Percentiles rank a stretch among this genome's conserved stretches.
Conservation (phyloP, 2,113 vertebrate genomes). For the Cyanoramphus novaezelandiae region DNA sequence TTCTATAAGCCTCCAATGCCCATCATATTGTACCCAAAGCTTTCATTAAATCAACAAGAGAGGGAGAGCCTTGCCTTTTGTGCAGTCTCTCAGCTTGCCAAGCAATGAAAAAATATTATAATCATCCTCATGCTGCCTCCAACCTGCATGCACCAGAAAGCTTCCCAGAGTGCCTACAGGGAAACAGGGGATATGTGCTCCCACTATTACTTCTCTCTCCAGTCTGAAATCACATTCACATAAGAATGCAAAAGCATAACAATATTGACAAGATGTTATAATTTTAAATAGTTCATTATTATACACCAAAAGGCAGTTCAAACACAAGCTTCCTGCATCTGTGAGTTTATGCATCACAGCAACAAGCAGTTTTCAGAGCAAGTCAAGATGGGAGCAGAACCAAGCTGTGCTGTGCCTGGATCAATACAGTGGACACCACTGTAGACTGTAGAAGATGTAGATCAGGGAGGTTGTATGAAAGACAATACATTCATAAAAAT, state of each 20-base stretch:
- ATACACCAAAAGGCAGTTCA: not conserved
- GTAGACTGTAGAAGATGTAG: not conserved
- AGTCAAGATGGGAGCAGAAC: not conserved
- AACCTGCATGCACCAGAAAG: not conserved
- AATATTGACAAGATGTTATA: no score
- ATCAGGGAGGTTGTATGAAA: not conserved
- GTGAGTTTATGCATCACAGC: not conserved
- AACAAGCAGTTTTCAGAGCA: not conserved
- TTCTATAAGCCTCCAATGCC: not conserved
- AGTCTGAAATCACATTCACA: fast-evolving
- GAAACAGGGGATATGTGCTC: fast-evolving
- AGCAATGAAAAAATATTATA: not conserved
- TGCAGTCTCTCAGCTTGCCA: not conserved
- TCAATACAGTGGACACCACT: fast-evolving
- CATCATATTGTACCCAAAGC: not conserved
- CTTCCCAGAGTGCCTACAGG: not conserved
- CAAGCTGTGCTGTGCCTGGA: not conserved
- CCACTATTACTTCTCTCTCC: not conserved
- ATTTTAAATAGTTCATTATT: not conserved
- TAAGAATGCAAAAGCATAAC: not conserved
- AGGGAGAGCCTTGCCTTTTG: not conserved
- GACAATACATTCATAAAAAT: not conserved
- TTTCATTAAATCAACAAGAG: not conserved
- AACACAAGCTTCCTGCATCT: not conserved
- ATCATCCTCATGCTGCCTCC: not conserved